These are phyloP conservation scores for Percopsis transmontana DNA, from an alignment of 2,113 vertebrate species.

Conservation along the genomic window DNA sequence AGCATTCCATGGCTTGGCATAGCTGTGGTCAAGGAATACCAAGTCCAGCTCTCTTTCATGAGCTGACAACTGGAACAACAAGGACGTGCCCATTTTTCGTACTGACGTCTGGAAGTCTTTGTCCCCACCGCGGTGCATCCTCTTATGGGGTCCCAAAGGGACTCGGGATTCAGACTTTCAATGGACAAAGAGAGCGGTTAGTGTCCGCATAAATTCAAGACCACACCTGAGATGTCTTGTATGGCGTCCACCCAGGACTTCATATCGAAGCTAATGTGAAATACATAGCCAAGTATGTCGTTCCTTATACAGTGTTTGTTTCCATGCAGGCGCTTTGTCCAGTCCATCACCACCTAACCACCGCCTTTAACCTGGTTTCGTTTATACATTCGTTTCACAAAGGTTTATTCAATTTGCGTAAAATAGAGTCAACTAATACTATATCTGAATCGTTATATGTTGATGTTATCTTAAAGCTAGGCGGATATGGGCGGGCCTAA, in stretches of 20 bases:
- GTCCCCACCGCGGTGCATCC: constrained; percentile 84
- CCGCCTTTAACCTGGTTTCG: neutral
- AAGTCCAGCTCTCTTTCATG: constrained; percentile 93
- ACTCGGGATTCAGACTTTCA: constrained; percentile 25
- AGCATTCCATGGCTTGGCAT: constrained; percentile 95
- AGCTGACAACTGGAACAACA: constrained; percentile 91
- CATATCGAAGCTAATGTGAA: neutral
- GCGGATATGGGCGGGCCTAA: constrained; percentile 19
- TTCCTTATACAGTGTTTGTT: no score
- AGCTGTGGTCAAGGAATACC: constrained; percentile 94
- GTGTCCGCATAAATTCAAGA: no score
- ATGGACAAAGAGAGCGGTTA: neutral
- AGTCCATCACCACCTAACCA: constrained; percentile 1
- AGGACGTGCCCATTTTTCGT: constrained; percentile 91
- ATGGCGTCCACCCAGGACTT: neutral
- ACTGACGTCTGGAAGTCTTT: constrained; percentile 89
- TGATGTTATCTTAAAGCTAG: neutral
- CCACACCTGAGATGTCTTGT: neutral
- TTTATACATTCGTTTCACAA: neutral
- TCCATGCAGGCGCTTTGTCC: constrained; percentile 28
- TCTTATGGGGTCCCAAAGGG: constrained; percentile 62
- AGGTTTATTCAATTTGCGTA: no score
- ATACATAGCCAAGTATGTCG: no score
- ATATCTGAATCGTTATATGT: neutral
- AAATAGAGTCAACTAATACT: no score